phyloP scores from a whole-genome alignment of 2,888 invertebrate genomes.

The Adelphocoris suturalis region DNA sequence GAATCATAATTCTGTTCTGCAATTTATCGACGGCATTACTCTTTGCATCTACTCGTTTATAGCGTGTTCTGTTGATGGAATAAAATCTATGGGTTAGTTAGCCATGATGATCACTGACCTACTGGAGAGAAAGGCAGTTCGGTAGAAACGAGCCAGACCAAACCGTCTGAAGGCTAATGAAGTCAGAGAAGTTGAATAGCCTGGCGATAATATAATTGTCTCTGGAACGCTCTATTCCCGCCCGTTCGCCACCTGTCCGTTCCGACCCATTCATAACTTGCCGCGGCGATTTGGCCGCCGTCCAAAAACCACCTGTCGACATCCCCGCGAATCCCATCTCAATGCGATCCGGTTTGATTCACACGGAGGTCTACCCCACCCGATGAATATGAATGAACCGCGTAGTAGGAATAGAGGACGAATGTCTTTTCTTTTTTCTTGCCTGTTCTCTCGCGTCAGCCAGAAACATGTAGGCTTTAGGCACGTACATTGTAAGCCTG shows the following conservation, averaged over 20 bases:
- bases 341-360: slow-evolving; percentile 25
- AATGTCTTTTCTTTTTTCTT: neutral
- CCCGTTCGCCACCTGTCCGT: slow-evolving; percentile 3
- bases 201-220: slow-evolving; percentile 27
- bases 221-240: neutral
- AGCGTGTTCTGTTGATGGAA: no score
- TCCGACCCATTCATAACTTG: slow-evolving; percentile 55
- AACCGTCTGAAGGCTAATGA: slow-evolving; percentile 50
- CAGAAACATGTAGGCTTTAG: no score
- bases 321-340: neutral
- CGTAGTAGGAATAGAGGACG: slow-evolving; percentile 12
- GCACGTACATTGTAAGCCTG: no score
- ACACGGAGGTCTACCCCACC: neutral
- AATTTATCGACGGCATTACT: no score
- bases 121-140: neutral
- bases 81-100: no score
- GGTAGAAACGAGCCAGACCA: neutral
- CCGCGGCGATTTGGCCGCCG: slow-evolving; percentile 41
- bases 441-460: no score
- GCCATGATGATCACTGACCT: neutral
- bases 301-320: slow-evolving; percentile 47
- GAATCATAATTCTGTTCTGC: no score
- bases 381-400: slow-evolving; percentile 12
- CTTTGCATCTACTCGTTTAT: no score
- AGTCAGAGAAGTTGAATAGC: slow-evolving; percentile 37